phyloP scores from a whole-genome alignment of 2,888 invertebrate species.

The Tromatobia lineatoria region DNA sequence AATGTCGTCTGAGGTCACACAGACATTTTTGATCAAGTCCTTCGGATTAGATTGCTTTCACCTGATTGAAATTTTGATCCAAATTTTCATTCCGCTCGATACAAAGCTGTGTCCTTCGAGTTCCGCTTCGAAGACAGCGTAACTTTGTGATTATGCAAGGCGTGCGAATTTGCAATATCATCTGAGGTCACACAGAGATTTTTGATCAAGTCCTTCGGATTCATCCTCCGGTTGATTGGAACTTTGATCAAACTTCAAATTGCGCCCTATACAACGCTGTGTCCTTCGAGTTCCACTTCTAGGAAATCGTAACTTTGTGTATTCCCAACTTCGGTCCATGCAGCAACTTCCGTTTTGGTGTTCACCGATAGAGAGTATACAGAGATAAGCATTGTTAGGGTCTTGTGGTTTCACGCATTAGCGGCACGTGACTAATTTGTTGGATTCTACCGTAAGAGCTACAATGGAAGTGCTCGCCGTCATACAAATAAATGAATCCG shows the following conservation, averaged over 20 bases:
- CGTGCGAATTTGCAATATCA: no score
- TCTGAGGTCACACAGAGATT: no score
- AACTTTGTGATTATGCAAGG: no score
- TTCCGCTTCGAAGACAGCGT: background rate
- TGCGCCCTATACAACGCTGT: background rate
- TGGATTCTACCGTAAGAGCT: conserved; percentile 70
- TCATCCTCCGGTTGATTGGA: no score
- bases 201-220: no score
- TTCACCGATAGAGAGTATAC: background rate
- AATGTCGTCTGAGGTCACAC: conserved; percentile 1
- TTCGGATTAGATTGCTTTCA: conserved; percentile 10
- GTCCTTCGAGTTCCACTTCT: background rate
- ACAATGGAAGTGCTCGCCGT: conserved; percentile 60
- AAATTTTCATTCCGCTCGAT: background rate
- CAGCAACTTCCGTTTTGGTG: conserved; percentile 14
- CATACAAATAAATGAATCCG: conserved; percentile 53
- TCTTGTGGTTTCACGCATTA: conserved; percentile 16
- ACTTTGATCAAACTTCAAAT: background rate
- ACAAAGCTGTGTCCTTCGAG: background rate
- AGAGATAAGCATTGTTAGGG: background rate
- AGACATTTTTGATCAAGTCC: background rate
- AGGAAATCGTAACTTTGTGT: conserved; percentile 4
- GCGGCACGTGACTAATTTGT: conserved; percentile 83
- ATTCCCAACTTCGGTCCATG: background rate
- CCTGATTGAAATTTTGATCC: conserved; percentile 1